Conservation (phyloP, 2,113 vertebrate genomes). For the Trichechus manatus region DNA sequence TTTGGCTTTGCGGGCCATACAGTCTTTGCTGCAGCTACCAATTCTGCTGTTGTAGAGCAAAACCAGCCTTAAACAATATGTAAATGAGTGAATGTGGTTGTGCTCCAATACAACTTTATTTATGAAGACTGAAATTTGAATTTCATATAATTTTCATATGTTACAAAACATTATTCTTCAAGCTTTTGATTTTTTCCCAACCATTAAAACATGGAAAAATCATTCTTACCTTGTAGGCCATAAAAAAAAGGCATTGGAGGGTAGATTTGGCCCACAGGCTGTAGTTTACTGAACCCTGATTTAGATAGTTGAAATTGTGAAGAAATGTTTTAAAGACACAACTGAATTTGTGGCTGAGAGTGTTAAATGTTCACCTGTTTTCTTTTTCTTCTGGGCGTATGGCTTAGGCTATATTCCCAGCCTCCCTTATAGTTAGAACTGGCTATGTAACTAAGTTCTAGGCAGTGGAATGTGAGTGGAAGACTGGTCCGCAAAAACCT, state of each 20-base stretch:
- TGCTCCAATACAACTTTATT: constrained; percentile 40
- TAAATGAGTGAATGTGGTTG: neutral
- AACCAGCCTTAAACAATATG: neutral
- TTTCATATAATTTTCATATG: constrained; percentile 31
- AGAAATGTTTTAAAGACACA: constrained; percentile 53
- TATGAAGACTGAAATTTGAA: constrained; percentile 54
- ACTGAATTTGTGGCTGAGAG: constrained; percentile 1
- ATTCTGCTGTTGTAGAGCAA: constrained; percentile 33
- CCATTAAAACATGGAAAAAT: constrained; percentile 6
- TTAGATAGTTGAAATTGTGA: constrained; percentile 38
- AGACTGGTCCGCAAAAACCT: neutral
- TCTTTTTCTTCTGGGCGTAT: neutral
- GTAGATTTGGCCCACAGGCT: neutral
- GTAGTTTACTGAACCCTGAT: neutral
- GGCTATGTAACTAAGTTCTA: neutral
- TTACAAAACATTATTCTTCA: neutral
- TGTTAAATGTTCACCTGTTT: neutral
- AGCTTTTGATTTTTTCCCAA: neutral
- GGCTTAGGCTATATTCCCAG: neutral
- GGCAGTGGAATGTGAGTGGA: neutral
- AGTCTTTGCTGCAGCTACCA: neutral
- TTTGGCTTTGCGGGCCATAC: neutral
- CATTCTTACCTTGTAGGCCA: neutral
- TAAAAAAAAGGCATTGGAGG: neutral
- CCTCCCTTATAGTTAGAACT: neutral